phyloP scores from a whole-genome alignment of 2,797 vertebrate species.

The Enteromius thamalakanensis region DNA sequence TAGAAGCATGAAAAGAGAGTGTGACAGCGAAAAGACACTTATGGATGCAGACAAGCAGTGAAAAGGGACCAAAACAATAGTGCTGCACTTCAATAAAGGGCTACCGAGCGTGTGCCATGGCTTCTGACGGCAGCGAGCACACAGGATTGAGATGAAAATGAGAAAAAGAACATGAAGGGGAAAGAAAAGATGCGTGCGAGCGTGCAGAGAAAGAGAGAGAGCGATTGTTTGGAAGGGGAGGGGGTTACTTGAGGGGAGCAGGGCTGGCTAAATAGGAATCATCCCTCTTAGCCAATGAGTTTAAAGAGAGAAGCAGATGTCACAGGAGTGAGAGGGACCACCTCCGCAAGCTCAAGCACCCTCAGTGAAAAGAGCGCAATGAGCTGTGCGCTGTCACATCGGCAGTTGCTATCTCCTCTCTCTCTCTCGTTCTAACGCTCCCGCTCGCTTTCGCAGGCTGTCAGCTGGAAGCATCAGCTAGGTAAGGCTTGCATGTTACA shows the following conservation, averaged over 20 bases:
- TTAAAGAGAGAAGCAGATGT: constrained; percentile 80
- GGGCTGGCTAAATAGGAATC: constrained; percentile 79
- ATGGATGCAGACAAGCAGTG: not conserved
- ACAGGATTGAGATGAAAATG: constrained; percentile 24
- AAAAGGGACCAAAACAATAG: constrained; percentile 33
- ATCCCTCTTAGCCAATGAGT: constrained; percentile 81
- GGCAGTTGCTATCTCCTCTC: constrained; percentile 46
- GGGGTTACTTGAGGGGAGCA: constrained; percentile 73
- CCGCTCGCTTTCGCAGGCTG: constrained; percentile 36
- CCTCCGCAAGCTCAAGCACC: constrained; percentile 74
- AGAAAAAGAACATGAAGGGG: constrained; percentile 28
- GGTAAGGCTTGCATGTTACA: constrained; percentile 69
- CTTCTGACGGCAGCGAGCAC: constrained; percentile 1
- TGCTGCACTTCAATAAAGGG: constrained; percentile 27
- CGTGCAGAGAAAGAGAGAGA: constrained; percentile 42
- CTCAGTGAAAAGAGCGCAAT: constrained; percentile 72
- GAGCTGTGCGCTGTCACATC: constrained; percentile 69
- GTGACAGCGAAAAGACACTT: constrained; percentile 55
- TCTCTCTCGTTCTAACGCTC: constrained; percentile 40
- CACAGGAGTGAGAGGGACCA: constrained; percentile 79
- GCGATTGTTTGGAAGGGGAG: constrained; percentile 62
- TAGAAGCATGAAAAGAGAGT: constrained; percentile 35
- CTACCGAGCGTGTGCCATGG: constrained; percentile 6
- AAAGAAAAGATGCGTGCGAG: constrained; percentile 7
- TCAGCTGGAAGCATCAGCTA: constrained; percentile 63